Base-by-base conservation (phyloP, 30 jellyfish, hydroid and myxozoan genomes). In the Turritopsis dohrnii region DNA sequence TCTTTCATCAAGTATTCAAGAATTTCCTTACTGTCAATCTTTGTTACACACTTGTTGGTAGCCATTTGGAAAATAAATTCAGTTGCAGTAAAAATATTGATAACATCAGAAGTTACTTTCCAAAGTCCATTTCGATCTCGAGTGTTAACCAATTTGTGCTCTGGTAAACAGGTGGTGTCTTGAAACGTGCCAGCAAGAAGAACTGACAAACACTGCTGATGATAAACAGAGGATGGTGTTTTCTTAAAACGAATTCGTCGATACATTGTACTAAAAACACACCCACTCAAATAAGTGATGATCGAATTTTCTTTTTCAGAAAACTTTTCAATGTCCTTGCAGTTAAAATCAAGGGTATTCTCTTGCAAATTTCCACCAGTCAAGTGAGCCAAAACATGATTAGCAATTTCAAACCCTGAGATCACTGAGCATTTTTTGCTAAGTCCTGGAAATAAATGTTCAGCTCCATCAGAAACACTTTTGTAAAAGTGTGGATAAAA, bases 321-420 rank as follows among this genome's bases (percentile, higher is more conserved):
- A 69, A 69, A 69, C 22, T 9, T 27, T 69, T n/a, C 77, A 19
- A 16, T 69, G 19, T 69, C 31, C 28, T 69, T 27, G 60, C 9
- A 41, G 28, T 19, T 69, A 23, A 69, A 27, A n/a, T 23, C 77
- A n/a, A 69, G 31, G 8, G 30, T 27, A 19, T 69, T 21, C 28
- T 69, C 19, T 19, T 69, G 23, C 52, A 16, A 22, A n/a, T n/a
- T n/a, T n/a, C 71, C 85, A 77, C 83, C 82, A 52, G 87, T 82
- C 52, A 88, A 72, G 71, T 88, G 96, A 31, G 88, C 93, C 71
- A 88, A 83, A 80, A 88, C 89, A 83, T 82, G 88, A 83, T 82
- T 88, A 72, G 89, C 96, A 5, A 88, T 79, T 86, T 88, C 84
- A 88, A 88, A 88, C 25, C 84, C 60, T 13, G 13, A 41, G 60